Evolutionary conservation across 2,797 vertebrate genomes (phyloP).

Genomic region (Glossophaga mutica): DNA sequence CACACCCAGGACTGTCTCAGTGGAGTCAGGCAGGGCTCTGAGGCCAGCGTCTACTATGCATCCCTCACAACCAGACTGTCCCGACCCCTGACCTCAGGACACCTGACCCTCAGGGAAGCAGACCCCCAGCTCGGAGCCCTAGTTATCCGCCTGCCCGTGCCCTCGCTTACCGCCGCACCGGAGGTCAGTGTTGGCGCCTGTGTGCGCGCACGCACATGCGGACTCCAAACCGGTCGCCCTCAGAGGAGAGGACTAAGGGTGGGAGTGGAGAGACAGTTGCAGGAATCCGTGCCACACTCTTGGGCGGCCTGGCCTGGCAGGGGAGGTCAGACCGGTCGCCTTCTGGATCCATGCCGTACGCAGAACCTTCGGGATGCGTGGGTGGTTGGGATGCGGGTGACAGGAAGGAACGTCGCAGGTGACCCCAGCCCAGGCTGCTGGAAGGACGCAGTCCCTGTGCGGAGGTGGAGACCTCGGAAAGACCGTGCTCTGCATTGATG

Average conservation of each 20-base stretch:
- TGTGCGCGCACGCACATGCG: fast-evolving
- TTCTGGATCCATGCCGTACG: fast-evolving
- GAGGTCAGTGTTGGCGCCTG: no score
- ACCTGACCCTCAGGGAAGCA: fast-evolving
- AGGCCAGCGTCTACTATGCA: not conserved
- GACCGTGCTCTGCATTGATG: fast-evolving
- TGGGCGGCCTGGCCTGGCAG: not conserved
- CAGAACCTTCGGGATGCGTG: fast-evolving
- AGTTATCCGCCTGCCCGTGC: fast-evolving
- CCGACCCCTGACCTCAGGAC: not conserved
- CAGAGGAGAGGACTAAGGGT: fast-evolving
- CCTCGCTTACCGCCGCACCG: not conserved
- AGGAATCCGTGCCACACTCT: fast-evolving
- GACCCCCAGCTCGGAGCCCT: not conserved
- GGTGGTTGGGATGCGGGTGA: not conserved
- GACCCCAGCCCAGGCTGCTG: not conserved
- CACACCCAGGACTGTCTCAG: not conserved
- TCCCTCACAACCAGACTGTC: fast-evolving
- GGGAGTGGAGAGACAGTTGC: no score
- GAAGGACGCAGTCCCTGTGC: not conserved
- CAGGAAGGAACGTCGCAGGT: not conserved
- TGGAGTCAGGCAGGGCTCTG: not conserved
- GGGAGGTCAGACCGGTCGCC: not conserved
- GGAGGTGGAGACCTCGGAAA: fast-evolving
- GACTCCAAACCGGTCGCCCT: not conserved